Conservation (phyloP, 2,888 invertebrate genomes). For the Mylabris sibirica region DNA sequence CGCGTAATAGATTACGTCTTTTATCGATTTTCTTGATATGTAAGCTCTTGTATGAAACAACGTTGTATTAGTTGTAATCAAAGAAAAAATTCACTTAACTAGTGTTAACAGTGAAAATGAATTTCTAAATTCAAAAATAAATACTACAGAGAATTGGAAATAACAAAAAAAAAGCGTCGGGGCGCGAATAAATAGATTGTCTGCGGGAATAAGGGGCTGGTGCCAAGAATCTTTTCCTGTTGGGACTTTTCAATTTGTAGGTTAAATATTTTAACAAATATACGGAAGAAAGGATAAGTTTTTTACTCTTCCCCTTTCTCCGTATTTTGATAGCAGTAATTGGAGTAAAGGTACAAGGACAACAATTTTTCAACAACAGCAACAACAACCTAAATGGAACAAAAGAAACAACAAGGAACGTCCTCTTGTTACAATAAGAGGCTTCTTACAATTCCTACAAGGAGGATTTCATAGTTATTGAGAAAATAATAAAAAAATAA, state of each 20-base stretch:
- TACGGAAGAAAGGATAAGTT: not conserved
- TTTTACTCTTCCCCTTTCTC: not conserved
- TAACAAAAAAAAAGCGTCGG: not conserved
- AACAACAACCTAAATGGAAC: not conserved
- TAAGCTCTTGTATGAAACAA: not conserved
- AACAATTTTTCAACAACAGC: not conserved
- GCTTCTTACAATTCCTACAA: not conserved
- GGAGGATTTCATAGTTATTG: not conserved
- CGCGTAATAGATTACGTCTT: constrained; percentile 35
- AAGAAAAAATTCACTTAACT: not conserved
- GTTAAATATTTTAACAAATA: not conserved
- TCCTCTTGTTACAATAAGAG: not conserved
- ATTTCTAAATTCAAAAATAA: constrained; percentile 1
- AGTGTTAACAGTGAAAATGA: not conserved
- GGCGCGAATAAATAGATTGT: not conserved
- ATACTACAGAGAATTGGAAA: not conserved
- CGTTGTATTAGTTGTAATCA: not conserved
- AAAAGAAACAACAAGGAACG: not conserved
- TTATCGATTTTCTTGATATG: constrained; percentile 29
- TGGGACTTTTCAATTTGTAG: not conserved
- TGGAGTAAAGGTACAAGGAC: not conserved
- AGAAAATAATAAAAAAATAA: not conserved
- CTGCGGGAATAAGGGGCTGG: not conserved
- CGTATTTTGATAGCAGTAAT: not conserved
- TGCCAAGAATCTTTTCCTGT: constrained; percentile 2